Base-by-base conservation (phyloP, 1,140 invertebrate species). In the Nymphalis io region DNA sequence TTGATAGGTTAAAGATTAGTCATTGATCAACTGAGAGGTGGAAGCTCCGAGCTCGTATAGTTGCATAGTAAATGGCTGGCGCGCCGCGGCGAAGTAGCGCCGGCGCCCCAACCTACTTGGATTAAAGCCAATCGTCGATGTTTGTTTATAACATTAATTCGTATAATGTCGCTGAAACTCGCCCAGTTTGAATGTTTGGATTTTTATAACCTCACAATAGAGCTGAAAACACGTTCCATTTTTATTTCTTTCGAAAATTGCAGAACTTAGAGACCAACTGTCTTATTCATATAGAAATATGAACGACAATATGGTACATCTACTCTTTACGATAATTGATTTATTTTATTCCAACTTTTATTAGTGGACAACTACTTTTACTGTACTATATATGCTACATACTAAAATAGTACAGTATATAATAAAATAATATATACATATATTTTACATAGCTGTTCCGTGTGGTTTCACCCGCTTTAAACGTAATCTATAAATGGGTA, bases 91-190 rank as follows among this genome's bases (percentile, higher is more conserved):
- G 40, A 60, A 58, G 61, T 83, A 86, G 86, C 86, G 87, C 85
- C 88, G 87, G 83, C 87, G 82, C 80, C 74, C 75, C 84, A 86
- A 76, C 79, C 86, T 75, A 81, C 75, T 90, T 90, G 88, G 88
- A 85, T 53, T 59, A n/a, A 46, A 39, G 83, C 86, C 88, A 89
- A 80, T 80, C 65, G 77, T 70, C 73, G 75, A 72, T 81, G 81
- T 88, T 90, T 89, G 88, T 90, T 89, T 90, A 87, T 89, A 85
- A 84, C 76, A 85, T 82, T 90, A 87, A 88, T 85, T 83, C 82
- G 70, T 82, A 80, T 86, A 88, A 83, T 84, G 78, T 85, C 75
- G 74, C 75, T 74, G 68, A 82, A 81, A 74, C 78, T 79, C 70
- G 73, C 60, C 59, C 79, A 82, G 81, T 27, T 65, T 53, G 18